phyloP scores from a whole-genome alignment of 2,888 invertebrate species.

The Alsophila aescularia region DNA sequence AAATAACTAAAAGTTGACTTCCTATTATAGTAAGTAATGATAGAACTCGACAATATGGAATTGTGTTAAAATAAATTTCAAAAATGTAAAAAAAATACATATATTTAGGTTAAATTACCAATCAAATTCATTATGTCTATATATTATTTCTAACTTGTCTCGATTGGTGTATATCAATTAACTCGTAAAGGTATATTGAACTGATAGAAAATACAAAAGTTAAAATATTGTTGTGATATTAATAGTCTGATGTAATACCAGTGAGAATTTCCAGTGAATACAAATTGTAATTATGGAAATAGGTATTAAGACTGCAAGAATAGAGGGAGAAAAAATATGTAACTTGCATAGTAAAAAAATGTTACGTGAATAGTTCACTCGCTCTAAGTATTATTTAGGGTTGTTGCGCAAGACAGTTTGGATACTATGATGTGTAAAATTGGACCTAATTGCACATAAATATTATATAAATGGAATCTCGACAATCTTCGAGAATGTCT shows the following conservation, averaged over 20 bases:
- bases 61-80: constrained; percentile 69
- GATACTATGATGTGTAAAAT: constrained; percentile 11
- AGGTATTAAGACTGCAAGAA: constrained; percentile 43
- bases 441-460: neutral
- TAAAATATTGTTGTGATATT: constrained; percentile 56
- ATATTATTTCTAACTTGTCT: constrained; percentile 49
- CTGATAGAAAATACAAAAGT: constrained; percentile 67
- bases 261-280: constrained; percentile 43
- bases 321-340: constrained; percentile 49
- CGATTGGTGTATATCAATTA: constrained; percentile 17
- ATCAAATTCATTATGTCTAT: constrained; percentile 49
- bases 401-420: constrained; percentile 26
- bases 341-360: no score
- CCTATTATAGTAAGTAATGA: constrained; percentile 40
- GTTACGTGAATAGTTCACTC: constrained; percentile 32
- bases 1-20: neutral
- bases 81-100: constrained; percentile 67
- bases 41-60: constrained; percentile 70
- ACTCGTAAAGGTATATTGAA: constrained; percentile 41
- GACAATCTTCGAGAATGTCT: no score
- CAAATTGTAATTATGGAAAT: constrained; percentile 41
- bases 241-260: constrained; percentile 45
- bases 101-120: constrained; percentile 38
- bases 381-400: constrained; percentile 29
- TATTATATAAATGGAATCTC: no score